These are phyloP conservation scores for Stictonetta naevosa DNA, from an alignment of 2,113 vertebrate species.

Conservation along the genomic window DNA sequence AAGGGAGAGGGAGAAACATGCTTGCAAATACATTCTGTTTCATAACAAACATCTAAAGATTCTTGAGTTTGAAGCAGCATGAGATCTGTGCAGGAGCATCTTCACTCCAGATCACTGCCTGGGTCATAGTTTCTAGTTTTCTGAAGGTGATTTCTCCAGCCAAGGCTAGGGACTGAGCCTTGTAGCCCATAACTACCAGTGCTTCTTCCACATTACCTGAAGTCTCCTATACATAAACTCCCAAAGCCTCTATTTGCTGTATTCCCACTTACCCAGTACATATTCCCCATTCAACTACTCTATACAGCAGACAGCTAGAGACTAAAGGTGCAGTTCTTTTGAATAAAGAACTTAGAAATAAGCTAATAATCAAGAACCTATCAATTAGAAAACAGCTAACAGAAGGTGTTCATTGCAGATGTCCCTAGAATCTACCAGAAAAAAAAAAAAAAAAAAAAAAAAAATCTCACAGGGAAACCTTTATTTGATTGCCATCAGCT, in stretches of 20 bases:
- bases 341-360: background rate
- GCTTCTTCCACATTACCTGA: background rate
- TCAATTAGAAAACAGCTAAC: background rate
- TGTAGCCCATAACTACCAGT: background rate
- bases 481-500: background rate
- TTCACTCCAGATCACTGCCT: background rate
- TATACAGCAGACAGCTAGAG: background rate
- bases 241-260: background rate
- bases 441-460: background rate
- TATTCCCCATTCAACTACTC: background rate
- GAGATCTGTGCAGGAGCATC: background rate
- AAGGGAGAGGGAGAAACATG: background rate
- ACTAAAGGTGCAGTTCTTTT: background rate
- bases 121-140: background rate
- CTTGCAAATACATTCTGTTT: background rate
- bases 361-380: background rate
- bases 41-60: background rate
- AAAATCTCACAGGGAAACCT: background rate
- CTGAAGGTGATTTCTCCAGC: background rate
- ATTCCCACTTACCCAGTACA: background rate
- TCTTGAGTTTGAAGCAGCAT: background rate
- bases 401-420: background rate
- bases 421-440: background rate
- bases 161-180: background rate
- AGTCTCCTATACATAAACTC: fast-evolving